Evolutionary conservation across 2,888 invertebrate genomes (phyloP), one percentile per base, ranked within the genome.

Genomic region (Philaethria dido): DNA sequence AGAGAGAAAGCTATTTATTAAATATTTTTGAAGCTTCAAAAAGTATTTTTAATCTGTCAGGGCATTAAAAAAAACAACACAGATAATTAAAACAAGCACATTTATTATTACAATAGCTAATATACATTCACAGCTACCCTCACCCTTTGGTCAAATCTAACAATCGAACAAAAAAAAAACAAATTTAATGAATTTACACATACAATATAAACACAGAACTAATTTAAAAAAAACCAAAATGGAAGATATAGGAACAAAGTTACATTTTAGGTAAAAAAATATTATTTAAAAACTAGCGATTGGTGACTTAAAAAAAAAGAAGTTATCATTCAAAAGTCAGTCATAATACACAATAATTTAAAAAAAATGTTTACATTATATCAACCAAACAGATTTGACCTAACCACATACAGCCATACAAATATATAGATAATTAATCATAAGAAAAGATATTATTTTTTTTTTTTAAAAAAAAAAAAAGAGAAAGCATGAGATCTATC

Each of bases 91-190:
- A 86, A 86, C 85, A 86, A 85, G 84, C 84, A 78, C 79, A 80
- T 86, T 85, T 85, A 86, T 83, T 85, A 80, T 78, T 82, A 83
- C 79, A 83, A 81, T 80, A 83, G 82, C 83, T 79, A 84, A 85
- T 84, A 83, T 85, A 85, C 84, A 79, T 82, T 76, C 78, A 81
- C 80, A 82, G 72, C 72, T 74, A 74, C 75, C 73, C 57, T 74
- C 74, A 70, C 76, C 75, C 81, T 82, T 81, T 81, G 84, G 81
- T 83, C 80, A 78, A 75, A 76, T 73, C 75, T 70, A 67, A 69
- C 62, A 72, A 64, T 63, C 57, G 42, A 57, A 54, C 42, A 63
- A 67, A 69, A 64, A 50, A 61, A 45, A 57, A 42, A 36, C 20
- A 62, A 45, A 44, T 54, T 63, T 52, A 39, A 36, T 45, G 44